Evolutionary conservation across 2,797 vertebrate species (phyloP).

Genomic region (Carapus acus): DNA sequence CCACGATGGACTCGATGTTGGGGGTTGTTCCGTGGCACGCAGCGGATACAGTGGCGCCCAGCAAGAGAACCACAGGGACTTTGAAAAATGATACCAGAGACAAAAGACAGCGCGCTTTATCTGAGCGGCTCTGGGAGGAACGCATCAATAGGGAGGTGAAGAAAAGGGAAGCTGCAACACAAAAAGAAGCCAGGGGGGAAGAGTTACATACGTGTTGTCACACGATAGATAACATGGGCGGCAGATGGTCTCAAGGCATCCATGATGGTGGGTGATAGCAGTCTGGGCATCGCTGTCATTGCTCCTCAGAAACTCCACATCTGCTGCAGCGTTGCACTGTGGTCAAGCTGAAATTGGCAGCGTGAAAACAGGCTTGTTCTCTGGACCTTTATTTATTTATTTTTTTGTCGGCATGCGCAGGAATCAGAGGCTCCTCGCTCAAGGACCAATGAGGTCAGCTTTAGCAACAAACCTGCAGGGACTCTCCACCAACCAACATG

Average conservation of each 20-base stretch:
- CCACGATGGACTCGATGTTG: conserved; percentile 75
- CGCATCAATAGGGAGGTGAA: neutral
- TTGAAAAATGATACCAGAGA: conserved; percentile 35
- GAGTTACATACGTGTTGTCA: conserved; percentile 43
- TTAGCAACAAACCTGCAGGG: neutral
- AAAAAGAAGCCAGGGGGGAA: neutral
- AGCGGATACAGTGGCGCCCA: conserved; percentile 26
- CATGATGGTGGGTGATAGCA: conserved; percentile 1
- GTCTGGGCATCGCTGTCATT: neutral
- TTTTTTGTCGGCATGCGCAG: neutral
- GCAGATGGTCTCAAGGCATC: conserved; percentile 5
- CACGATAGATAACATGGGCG: conserved; percentile 6
- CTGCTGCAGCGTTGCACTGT: too few species aligned
- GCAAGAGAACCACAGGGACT: conserved; percentile 50
- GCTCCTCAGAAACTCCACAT: neutral
- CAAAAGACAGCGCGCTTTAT: conserved; percentile 11
- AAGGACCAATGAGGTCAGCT: neutral
- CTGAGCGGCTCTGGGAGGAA: neutral
- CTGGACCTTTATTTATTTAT: neutral
- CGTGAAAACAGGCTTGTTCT: too few species aligned
- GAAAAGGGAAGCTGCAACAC: neutral
- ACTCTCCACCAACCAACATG: too few species aligned
- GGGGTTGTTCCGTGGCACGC: conserved; percentile 72
- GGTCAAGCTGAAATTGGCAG: too few species aligned
- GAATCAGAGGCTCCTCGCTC: neutral